A percentile compares a stretch with the other conserved stretches of the same genome.
These are phyloP conservation scores for Enteromius afrohamiltoni DNA, from an alignment of 2,797 vertebrate genomes.

Conservation along the genomic window DNA sequence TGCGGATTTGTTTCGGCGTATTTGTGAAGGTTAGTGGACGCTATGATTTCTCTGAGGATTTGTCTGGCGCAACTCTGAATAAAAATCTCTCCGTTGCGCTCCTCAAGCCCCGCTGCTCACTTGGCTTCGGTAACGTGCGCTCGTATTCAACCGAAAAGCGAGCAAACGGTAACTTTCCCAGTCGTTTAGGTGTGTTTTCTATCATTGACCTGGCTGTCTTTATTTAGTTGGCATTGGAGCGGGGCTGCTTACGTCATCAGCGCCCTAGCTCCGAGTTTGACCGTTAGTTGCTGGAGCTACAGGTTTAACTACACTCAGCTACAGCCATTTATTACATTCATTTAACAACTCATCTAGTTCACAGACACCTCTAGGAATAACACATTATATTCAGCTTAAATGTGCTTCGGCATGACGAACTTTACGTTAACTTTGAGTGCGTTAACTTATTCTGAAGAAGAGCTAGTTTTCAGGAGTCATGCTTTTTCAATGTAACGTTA, in stretches of 20 bases:
- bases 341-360: too few species aligned
- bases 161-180: slow-evolving; percentile 14
- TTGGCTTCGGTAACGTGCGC: neutral
- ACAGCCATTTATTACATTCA: neutral
- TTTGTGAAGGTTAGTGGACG: slow-evolving; percentile 80
- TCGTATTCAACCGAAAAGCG: neutral
- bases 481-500: neutral
- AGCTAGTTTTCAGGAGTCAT: too few species aligned
- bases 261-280: slow-evolving; percentile 62
- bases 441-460: neutral
- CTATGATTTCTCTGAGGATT: slow-evolving; percentile 57
- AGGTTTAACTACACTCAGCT: slow-evolving; percentile 65
- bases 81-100: slow-evolving; percentile 12
- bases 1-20: slow-evolving; percentile 56
- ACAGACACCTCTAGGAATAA: neutral
- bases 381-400: neutral
- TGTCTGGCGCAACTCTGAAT: slow-evolving; percentile 20
- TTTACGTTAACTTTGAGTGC: neutral
- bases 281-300: slow-evolving; percentile 75
- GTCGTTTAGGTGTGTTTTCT: neutral
- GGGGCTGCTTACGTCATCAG: slow-evolving; percentile 71
- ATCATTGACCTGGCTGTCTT: slow-evolving; percentile 25
- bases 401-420: neutral
- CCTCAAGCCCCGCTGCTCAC: neutral
- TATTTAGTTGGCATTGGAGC: slow-evolving; percentile 27